Evolutionary conservation across 1,140 invertebrate genomes (phyloP).

Genomic region (Centruroides vittatus): DNA sequence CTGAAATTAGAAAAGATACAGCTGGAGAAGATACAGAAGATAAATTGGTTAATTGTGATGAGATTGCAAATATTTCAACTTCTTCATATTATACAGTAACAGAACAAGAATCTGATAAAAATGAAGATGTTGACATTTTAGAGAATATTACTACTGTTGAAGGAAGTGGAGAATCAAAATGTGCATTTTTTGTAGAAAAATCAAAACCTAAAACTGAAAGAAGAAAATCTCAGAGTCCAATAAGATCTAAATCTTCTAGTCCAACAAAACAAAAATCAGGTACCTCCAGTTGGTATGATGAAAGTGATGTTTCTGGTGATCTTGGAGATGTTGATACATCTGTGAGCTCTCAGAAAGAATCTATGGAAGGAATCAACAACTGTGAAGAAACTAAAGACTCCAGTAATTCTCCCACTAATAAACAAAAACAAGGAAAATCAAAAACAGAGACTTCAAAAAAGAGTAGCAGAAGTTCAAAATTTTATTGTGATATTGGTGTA

Average conservation of each 20-base stretch:
- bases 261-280: too few relatives aligned
- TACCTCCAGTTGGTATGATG: slow-evolving; percentile 16
- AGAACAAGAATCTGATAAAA: background rate
- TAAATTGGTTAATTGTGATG: background rate
- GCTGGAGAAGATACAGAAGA: background rate
- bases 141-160: background rate
- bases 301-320: slow-evolving; percentile 7
- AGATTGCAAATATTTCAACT: background rate
- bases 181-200: slow-evolving; percentile 1
- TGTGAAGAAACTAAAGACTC: background rate
- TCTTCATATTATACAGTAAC: background rate
- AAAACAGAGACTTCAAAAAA: background rate
- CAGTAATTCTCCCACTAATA: background rate
- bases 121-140: background rate
- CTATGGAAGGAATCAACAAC: background rate
- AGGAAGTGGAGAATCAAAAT: background rate
- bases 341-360: background rate
- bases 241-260: too few relatives aligned
- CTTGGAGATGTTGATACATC: slow-evolving; percentile 4
- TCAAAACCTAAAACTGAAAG: slow-evolving; percentile 1
- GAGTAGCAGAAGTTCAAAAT: slow-evolving; percentile 3
- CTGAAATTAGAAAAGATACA: background rate
- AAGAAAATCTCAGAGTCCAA: slow-evolving; percentile 1
- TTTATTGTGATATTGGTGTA: slow-evolving; percentile 8
- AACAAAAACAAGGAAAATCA: background rate